These are phyloP conservation scores for Phaonia tiefii DNA, from an alignment of 2,888 invertebrate species.

Conservation along the genomic window DNA sequence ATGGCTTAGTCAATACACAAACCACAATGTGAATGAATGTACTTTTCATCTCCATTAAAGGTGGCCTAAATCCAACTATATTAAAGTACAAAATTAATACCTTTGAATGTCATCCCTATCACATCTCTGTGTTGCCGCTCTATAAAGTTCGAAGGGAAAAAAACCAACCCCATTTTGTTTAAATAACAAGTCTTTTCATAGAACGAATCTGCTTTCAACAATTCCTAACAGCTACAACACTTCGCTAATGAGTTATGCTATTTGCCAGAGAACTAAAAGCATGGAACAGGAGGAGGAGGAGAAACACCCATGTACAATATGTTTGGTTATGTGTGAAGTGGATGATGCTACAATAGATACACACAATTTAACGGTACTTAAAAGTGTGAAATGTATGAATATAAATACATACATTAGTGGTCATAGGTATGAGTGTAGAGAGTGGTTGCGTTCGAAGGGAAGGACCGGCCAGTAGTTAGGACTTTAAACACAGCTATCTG, in stretches of 20 bases:
- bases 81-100: background rate
- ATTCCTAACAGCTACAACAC: background rate
- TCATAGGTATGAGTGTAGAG: too few relatives aligned
- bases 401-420: background rate
- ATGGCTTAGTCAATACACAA: background rate
- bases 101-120: background rate
- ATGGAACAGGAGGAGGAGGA: background rate
- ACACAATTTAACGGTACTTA: constrained; percentile 65
- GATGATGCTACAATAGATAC: constrained; percentile 48
- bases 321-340: background rate
- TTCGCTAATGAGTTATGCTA: constrained; percentile 18
- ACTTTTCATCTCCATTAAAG: too few relatives aligned
- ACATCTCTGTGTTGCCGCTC: background rate
- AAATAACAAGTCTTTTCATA: background rate
- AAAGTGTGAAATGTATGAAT: constrained; percentile 53
- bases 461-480: background rate
- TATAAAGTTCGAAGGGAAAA: too few relatives aligned
- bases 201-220: background rate
- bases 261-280: too few relatives aligned
- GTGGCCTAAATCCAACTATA: too few relatives aligned
- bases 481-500: background rate
- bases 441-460: constrained; percentile 30
- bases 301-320: background rate
- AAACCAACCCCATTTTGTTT: constrained; percentile 6
- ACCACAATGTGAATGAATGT: too few relatives aligned